These are phyloP conservation scores for Ptilodon capucinus DNA, from an alignment of 2,888 invertebrate genomes.

Conservation along the genomic window DNA sequence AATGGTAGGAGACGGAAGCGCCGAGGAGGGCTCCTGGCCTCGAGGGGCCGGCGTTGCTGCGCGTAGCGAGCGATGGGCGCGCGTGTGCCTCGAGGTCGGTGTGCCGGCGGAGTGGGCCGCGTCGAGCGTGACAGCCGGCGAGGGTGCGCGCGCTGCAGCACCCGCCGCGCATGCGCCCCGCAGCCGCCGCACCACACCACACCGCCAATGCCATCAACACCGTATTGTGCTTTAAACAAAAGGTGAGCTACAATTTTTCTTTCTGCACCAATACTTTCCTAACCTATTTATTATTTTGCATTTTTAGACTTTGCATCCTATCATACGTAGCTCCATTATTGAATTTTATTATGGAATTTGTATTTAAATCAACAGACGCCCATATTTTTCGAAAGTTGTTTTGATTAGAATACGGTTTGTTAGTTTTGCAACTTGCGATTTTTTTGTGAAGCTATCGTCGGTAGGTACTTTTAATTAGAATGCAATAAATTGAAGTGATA, in stretches of 20 bases:
- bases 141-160: constrained; percentile 66
- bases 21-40: constrained; percentile 77
- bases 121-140: constrained; percentile 53
- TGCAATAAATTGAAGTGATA: neutral
- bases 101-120: constrained; percentile 73
- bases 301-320: neutral
- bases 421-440: neutral
- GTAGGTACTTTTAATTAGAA: neutral
- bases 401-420: neutral
- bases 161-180: constrained; percentile 67
- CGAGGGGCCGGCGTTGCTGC: constrained; percentile 78
- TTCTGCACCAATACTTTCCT: constrained; percentile 19
- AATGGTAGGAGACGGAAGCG: constrained; percentile 60
- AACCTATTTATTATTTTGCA: constrained; percentile 11
- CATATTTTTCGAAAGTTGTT: neutral
- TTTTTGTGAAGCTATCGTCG: neutral
- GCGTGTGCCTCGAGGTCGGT: constrained; percentile 72
- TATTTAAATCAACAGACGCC: neutral
- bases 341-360: no score
- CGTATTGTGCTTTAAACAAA: constrained; percentile 40
- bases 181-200: constrained; percentile 34
- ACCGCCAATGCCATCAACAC: constrained; percentile 39
- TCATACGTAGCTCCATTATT: no score
- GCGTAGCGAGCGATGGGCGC: constrained; percentile 68
- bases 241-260: constrained; percentile 39